phyloP scores from a whole-genome alignment of 2,113 vertebrate species.

The Pygoscelis adeliae region DNA sequence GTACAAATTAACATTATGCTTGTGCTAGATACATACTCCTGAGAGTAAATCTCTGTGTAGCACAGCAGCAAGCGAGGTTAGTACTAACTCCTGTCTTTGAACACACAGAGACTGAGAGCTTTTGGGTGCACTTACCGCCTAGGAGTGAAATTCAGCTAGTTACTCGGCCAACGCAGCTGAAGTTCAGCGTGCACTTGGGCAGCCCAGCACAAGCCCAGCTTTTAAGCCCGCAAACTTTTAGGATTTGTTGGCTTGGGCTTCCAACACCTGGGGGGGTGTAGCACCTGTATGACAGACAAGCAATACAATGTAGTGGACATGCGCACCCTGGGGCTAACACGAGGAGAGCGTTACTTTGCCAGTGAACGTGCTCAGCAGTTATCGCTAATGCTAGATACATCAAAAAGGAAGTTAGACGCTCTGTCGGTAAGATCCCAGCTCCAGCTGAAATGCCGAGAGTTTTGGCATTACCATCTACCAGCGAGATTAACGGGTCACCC shows the following conservation, averaged over 20 bases:
- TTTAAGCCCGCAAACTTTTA: not conserved
- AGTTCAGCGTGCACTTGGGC: not conserved
- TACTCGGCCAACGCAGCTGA: not conserved
- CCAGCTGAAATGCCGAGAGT: not conserved
- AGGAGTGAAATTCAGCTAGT: not conserved
- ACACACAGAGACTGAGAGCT: not conserved
- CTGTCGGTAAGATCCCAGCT: not conserved
- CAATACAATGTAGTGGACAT: not conserved
- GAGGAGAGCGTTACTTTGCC: not conserved
- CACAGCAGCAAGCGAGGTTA: not conserved
- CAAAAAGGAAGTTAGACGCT: too few species aligned
- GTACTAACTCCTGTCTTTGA: not conserved
- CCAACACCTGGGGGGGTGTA: not conserved
- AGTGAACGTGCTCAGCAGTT: not conserved
- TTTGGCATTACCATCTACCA: not conserved
- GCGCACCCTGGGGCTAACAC: not conserved
- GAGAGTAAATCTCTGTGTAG: not conserved
- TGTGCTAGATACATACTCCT: not conserved
- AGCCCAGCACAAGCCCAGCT: not conserved
- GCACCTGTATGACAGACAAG: not conserved
- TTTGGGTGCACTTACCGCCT: not conserved
- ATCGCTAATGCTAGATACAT: not conserved
- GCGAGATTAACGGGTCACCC: not conserved
- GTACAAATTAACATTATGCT: not conserved
- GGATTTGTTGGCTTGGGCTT: not conserved